Base-by-base conservation (phyloP, 1,140 invertebrate species). In the Andricus grossulariae region DNA sequence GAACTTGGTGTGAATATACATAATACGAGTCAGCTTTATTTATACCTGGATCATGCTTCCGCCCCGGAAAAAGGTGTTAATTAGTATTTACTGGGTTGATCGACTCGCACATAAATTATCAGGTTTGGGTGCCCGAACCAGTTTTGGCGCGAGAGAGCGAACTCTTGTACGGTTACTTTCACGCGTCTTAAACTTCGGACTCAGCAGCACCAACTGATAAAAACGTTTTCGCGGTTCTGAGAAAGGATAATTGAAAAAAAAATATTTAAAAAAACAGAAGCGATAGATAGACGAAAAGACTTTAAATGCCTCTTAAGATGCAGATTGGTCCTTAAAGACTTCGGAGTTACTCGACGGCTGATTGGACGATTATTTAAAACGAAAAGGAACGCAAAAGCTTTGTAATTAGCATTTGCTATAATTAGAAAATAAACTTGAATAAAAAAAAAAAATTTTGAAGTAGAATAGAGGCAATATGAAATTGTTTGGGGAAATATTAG, bases 301-400 rank as follows among this genome's bases (percentile, higher is more conserved):
- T 90, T 90, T 90, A 90, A 89, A 86, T 85, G 85, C 87, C 89
- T 91, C 88, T 91, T 89, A 91, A 90, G 87, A 91, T 91, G 90
- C 88, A 91, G 88, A 91, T 91, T 91, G 87, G 86, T 85, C 82
- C 84, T 83, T 87, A 86, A 89, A 87, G 85, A 88, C 83, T 88
- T 90, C 85, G 84, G 82, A 87, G 82, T 87, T 87, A 82, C 84
- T 78, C 83, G 85, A 87, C 89, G 84, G 85, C 86, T 90, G 88
- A 90, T 89, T 87, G 89, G 87, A 83, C 88, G 86, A 90, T 91
- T 90, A 91, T 89, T 89, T 89, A 90, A 90, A 89, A 84, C 87
- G 80, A n/a, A 2, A 16, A 39, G 25, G 11, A 45, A 45, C 0
- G 39, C 6, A 45, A 10, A 45, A 45, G 39, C 39, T 45, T 45